Conservation (phyloP, 2,888 invertebrate genomes). For the Adelphocoris suturalis region DNA sequence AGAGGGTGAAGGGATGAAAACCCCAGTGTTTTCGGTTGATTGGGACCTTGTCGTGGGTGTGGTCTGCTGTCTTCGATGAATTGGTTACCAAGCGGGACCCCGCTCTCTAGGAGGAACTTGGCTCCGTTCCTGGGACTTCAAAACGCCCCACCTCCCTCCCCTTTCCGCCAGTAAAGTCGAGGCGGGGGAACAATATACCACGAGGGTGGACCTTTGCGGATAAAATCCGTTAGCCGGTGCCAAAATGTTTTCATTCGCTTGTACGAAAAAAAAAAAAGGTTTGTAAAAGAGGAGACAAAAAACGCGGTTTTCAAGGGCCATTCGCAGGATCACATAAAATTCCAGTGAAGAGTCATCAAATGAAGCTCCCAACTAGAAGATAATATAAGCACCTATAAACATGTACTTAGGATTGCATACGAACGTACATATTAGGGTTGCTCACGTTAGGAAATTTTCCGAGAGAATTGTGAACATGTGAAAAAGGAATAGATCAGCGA, state of each 20-base stretch:
- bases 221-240: slow-evolving; percentile 31
- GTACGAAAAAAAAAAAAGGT: background rate
- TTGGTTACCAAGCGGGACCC: slow-evolving; percentile 52
- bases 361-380: background rate
- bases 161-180: background rate
- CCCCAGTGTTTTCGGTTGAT: slow-evolving; percentile 72
- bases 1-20: background rate
- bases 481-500: too few relatives aligned
- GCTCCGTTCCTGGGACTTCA: slow-evolving; percentile 49
- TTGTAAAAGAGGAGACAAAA: background rate
- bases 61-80: slow-evolving; percentile 73
- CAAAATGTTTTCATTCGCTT: slow-evolving; percentile 55
- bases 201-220: slow-evolving; percentile 18
- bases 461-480: too few relatives aligned
- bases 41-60: slow-evolving; percentile 74
- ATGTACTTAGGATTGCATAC: too few relatives aligned
- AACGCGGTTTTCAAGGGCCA: background rate
- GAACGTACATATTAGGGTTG: too few relatives aligned
- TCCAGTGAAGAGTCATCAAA: background rate
- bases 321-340: slow-evolving; percentile 9
- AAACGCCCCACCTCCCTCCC: background rate
- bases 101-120: slow-evolving; percentile 17
- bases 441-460: too few relatives aligned
- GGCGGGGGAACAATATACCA: slow-evolving; percentile 25
- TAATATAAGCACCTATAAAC: background rate